Percentiles rank a stretch among this genome's conserved stretches.
Conservation (phyloP, 2,888 invertebrate genomes). For the Salpingus planirostris region DNA sequence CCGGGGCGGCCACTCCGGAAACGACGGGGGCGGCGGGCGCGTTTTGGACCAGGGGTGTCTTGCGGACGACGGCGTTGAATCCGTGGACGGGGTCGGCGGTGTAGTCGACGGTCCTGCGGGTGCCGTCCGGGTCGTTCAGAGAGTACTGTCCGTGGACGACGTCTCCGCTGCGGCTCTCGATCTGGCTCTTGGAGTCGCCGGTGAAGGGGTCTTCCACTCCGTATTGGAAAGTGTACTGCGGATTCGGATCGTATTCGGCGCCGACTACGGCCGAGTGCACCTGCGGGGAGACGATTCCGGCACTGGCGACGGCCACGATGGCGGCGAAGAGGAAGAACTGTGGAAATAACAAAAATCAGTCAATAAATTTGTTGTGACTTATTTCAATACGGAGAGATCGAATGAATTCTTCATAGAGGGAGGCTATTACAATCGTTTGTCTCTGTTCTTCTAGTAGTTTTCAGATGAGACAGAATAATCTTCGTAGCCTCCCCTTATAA, state of each 20-base stretch:
- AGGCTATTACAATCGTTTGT: too few species aligned
- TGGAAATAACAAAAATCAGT: too few species aligned
- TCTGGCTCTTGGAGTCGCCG: constrained; percentile 51
- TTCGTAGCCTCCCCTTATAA: too few species aligned
- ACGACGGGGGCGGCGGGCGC: constrained; percentile 26
- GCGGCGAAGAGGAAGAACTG: constrained; percentile 11
- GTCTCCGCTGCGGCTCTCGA: constrained; percentile 55
- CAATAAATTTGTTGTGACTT: too few species aligned
- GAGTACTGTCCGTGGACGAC: constrained; percentile 52
- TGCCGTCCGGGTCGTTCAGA: constrained; percentile 51
- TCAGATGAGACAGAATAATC: too few species aligned
- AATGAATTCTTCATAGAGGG: too few species aligned
- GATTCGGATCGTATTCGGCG: constrained; percentile 35
- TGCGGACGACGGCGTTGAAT: constrained; percentile 49
- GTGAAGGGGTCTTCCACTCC: constrained; percentile 49
- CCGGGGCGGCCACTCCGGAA: constrained; percentile 16
- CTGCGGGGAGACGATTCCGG: too few species aligned
- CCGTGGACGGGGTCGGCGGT: constrained; percentile 46
- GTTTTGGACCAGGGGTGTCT: constrained; percentile 34
- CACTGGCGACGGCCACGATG: constrained; percentile 9
- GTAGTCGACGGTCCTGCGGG: constrained; percentile 55
- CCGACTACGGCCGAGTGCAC: constrained; percentile 20
- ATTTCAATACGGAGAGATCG: too few species aligned
- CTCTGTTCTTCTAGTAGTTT: too few species aligned
- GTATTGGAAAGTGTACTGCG: constrained; percentile 51